Percentiles rank a stretch among this genome's conserved stretches.
Conservation (phyloP, 2,113 vertebrate genomes). For the Semnornis frantzii region DNA sequence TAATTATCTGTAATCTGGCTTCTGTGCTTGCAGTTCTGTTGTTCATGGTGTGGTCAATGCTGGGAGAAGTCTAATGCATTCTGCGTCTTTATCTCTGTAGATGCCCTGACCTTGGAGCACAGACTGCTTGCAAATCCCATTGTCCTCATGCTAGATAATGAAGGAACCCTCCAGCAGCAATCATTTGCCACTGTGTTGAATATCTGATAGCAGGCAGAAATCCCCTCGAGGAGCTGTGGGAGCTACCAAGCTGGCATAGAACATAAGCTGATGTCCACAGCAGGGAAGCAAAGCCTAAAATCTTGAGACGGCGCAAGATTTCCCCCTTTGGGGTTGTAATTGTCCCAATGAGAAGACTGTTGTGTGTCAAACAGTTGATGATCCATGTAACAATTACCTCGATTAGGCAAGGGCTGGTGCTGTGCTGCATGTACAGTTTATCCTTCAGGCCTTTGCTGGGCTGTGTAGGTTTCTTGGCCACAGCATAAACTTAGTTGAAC, state of each 20-base stretch:
- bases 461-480: neutral
- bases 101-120: neutral
- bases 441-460: neutral
- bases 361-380: neutral
- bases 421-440: neutral
- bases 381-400: rapidly evolving
- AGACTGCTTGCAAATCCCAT: neutral
- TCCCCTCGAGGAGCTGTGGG: neutral
- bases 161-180: neutral
- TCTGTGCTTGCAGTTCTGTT: neutral
- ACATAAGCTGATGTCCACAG: neutral
- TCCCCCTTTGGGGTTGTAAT: neutral
- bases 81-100: neutral
- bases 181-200: neutral
- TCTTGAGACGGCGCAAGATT: neutral
- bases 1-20: neutral
- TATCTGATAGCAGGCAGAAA: neutral
- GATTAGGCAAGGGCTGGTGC: neutral
- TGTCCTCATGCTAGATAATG: neutral
- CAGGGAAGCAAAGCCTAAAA: neutral
- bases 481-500: neutral
- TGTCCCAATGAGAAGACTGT: neutral
- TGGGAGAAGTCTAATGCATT: neutral
- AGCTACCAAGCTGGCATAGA: neutral
- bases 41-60: neutral